A percentile compares a stretch with the other conserved stretches of the same genome.
These are phyloP conservation scores for Meteorus colon DNA, from an alignment of 2,888 invertebrate species.

Conservation along the genomic window DNA sequence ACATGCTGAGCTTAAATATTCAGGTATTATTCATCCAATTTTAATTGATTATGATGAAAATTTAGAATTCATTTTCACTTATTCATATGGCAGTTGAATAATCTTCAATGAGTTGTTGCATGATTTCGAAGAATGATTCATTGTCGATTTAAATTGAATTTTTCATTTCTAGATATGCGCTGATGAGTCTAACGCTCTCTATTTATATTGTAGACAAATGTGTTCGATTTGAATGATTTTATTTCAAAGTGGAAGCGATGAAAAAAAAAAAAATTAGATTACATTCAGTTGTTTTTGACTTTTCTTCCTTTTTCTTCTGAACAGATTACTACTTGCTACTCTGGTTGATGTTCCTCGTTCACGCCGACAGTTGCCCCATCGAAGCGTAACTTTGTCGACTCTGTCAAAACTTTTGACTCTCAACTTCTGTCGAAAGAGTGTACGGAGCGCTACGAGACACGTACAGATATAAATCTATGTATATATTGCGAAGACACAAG, in stretches of 20 bases:
- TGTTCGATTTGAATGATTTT: background rate
- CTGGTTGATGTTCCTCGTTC: background rate
- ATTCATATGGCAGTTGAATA: too few species aligned
- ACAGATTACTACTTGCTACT: background rate
- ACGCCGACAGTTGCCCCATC: background rate
- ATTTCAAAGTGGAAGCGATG: background rate
- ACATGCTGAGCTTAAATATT: too few species aligned
- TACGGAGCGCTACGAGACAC: background rate
- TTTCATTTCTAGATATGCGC: too few species aligned
- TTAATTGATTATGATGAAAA: too few species aligned
- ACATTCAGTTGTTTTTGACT: background rate
- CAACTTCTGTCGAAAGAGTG: slow-evolving; percentile 1
- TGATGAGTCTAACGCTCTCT: too few species aligned
- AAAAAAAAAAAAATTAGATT: background rate
- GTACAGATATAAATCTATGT: background rate
- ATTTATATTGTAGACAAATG: background rate
- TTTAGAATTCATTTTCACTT: too few species aligned
- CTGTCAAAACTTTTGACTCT: slow-evolving; percentile 12
- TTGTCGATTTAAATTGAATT: too few species aligned
- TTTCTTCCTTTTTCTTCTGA: background rate
- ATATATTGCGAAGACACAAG: background rate
- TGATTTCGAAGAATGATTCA: too few species aligned
- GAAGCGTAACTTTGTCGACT: background rate
- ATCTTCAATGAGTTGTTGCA: too few species aligned
- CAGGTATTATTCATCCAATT: too few species aligned